Evolutionary conservation across 2,797 vertebrate species (phyloP).

Genomic region (Hylomyscus alleni): DNA sequence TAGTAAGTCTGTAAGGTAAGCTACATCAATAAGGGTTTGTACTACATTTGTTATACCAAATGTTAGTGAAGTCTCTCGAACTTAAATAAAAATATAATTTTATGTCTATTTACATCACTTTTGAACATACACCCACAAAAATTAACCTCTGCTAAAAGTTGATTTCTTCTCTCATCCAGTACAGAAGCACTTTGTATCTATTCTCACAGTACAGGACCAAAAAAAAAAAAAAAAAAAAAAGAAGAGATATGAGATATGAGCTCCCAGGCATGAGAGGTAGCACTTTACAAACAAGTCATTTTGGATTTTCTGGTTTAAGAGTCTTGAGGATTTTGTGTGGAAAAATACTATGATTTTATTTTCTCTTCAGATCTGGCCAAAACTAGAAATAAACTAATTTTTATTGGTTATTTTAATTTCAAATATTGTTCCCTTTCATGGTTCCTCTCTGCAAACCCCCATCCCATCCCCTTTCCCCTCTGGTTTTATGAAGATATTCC

Average conservation of each 20-base stretch:
- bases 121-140: constrained; percentile 79
- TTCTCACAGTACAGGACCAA: constrained; percentile 74
- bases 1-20: constrained; percentile 15
- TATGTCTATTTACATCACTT: constrained; percentile 77
- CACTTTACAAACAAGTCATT: neutral
- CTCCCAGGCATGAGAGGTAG: neutral
- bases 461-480: too few species aligned
- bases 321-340: neutral
- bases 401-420: too few species aligned
- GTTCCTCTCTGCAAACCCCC: too few species aligned
- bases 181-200: constrained; percentile 64
- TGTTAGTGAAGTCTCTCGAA: constrained; percentile 68
- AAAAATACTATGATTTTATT: neutral
- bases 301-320: constrained; percentile 35
- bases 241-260: too few species aligned
- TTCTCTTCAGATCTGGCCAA: neutral
- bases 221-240: constrained; percentile 67
- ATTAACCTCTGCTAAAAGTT: constrained; percentile 85
- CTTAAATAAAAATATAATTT: constrained; percentile 82
- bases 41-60: constrained; percentile 64
- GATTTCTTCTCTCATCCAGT: constrained; percentile 80
- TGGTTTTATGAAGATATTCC: too few species aligned
- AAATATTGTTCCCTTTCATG: too few species aligned
- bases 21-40: constrained; percentile 73
- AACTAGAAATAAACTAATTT: neutral